Conservation (phyloP, 1,140 invertebrate genomes). For the Cardiocondyla obscurior region DNA sequence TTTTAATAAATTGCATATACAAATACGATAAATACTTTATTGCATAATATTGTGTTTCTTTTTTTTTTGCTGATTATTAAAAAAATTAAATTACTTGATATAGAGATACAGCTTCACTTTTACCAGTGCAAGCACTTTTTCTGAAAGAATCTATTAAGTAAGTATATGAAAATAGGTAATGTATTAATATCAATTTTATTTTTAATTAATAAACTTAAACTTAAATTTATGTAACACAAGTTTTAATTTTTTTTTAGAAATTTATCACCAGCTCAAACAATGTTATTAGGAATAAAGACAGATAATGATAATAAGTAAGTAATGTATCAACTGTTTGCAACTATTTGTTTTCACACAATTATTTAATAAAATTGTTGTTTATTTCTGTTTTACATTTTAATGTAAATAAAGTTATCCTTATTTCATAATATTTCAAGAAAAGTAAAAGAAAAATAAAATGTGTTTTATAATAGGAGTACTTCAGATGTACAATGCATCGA, state of each 20-base stretch:
- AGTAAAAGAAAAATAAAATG: not conserved
- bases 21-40: not conserved
- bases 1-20: not conserved
- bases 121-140: constrained; percentile 14
- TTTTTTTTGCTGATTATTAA: not conserved
- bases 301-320: constrained; percentile 18
- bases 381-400: not conserved
- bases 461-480: not conserved
- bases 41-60: not conserved
- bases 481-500: not conserved
- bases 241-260: not conserved
- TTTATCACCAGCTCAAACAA: not conserved
- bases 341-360: not conserved
- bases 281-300: not conserved
- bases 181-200: not conserved
- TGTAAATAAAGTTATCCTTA: not conserved
- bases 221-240: not conserved
- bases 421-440: not conserved
- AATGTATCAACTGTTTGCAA: not conserved
- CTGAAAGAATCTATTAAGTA: constrained; percentile 12
- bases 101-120: constrained; percentile 20
- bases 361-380: not conserved
- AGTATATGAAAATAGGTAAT: constrained; percentile 17
- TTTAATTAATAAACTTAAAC: not conserved
- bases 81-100: constrained; percentile 18